Evolutionary conservation across 2,888 invertebrate species (phyloP).

Genomic region (Tachina lurida): DNA sequence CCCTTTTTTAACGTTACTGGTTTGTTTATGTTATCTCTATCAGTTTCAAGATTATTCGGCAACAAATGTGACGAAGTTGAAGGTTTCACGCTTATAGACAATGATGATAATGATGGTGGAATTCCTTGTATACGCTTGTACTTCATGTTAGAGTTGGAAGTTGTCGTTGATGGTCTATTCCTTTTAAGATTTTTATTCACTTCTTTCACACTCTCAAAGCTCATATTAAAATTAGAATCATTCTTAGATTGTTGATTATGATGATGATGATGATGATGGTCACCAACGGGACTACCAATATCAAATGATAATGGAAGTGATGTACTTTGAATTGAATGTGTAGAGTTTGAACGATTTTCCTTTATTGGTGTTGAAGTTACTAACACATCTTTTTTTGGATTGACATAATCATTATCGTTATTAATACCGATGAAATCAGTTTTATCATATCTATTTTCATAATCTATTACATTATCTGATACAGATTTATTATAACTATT

Average conservation of each 20-base stretch:
- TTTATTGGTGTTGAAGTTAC: slow-evolving; percentile 1
- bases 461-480: neutral
- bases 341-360: slow-evolving; percentile 3
- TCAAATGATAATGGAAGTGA: neutral
- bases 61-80: slow-evolving; percentile 1
- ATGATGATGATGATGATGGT: too few species aligned
- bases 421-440: neutral
- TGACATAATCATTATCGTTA: too few species aligned
- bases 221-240: slow-evolving; percentile 1
- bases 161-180: neutral
- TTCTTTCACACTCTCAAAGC: neutral
- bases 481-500: neutral
- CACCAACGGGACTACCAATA: neutral
- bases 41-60: too few species aligned
- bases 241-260: neutral
- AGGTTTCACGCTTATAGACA: neutral
- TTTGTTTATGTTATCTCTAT: slow-evolving; percentile 1
- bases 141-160: neutral
- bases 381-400: neutral
- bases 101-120: neutral
- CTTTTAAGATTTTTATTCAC: too few species aligned
- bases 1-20: neutral
- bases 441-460: neutral
- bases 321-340: neutral
- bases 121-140: neutral